A percentile compares a stretch with the other conserved stretches of the same genome.
phyloP scores from a whole-genome alignment of 1,140 invertebrate genomes.

The Bombus affinis region DNA sequence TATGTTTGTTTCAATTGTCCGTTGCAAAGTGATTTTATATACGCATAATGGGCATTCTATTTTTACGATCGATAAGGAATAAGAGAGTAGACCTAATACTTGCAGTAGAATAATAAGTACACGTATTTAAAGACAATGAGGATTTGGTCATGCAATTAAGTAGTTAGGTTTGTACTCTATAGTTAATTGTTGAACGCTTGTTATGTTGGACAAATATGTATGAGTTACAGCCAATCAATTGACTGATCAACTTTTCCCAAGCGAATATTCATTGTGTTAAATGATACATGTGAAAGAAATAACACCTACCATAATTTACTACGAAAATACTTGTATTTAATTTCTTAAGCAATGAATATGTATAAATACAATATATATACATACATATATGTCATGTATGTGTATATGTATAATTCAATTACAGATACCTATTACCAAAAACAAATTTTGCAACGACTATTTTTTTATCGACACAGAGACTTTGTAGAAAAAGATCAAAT shows the following conservation, averaged over 20 bases:
- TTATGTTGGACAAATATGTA: not conserved
- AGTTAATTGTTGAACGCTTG: conserved; percentile 19
- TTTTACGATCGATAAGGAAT: not conserved
- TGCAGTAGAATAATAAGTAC: not conserved
- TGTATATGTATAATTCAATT: conserved; percentile 11
- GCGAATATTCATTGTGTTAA: not conserved
- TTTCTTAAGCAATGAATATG: conserved; percentile 10
- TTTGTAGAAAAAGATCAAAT: not conserved
- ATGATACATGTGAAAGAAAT: not conserved
- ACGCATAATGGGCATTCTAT: not conserved
- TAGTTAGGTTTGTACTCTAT: not conserved
- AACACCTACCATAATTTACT: conserved; percentile 18
- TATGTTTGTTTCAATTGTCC: conserved; percentile 32
- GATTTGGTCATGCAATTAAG: not conserved
- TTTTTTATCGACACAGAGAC: conserved; percentile 1
- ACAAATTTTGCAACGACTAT: not conserved
- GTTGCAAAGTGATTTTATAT: conserved; percentile 48
- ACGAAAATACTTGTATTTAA: conserved; percentile 30
- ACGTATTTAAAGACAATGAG: not conserved
- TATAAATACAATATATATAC: conserved; percentile 20
- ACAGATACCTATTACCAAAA: conserved; percentile 10
- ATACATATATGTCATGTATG: not conserved
- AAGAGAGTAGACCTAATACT: not conserved
- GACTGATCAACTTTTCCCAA: not conserved
- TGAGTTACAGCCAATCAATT: not conserved